Evolutionary conservation across 2,888 invertebrate genomes (phyloP).

Genomic region (Chrysolina oricalcia): DNA sequence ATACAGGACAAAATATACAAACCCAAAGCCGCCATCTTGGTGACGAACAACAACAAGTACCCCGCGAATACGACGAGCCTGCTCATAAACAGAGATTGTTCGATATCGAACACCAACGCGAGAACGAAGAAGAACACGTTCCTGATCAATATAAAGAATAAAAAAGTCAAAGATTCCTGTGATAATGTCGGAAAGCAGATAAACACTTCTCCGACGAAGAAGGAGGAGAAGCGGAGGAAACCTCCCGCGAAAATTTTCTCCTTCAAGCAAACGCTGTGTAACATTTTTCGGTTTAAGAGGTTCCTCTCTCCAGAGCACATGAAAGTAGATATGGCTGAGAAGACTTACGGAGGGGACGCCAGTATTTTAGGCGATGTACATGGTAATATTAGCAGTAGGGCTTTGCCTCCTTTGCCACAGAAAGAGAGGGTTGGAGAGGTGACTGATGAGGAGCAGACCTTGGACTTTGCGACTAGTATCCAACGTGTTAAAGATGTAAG

Average conservation of each 20-base stretch:
- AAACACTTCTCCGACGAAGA: constrained; percentile 61
- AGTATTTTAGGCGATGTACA: constrained; percentile 67
- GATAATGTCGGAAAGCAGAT: constrained; percentile 72
- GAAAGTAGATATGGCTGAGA: constrained; percentile 38
- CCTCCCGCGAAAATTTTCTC: constrained; percentile 80
- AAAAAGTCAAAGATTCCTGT: constrained; percentile 73
- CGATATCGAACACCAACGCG: constrained; percentile 59
- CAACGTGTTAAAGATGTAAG: constrained; percentile 95
- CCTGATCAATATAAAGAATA: constrained; percentile 77
- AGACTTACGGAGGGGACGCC: constrained; percentile 54
- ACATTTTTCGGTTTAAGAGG: constrained; percentile 83
- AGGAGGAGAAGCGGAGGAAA: constrained; percentile 76
- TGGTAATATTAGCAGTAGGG: constrained; percentile 77
- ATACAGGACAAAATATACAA: constrained; percentile 70
- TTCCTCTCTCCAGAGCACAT: constrained; percentile 72
- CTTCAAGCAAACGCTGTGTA: constrained; percentile 89
- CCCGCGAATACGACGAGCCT: constrained; percentile 54
- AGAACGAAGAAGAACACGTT: constrained; percentile 74
- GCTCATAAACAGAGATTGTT: constrained; percentile 45
- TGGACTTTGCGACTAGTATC: constrained; percentile 93
- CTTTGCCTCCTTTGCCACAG: constrained; percentile 79
- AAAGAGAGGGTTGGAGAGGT: constrained; percentile 56
- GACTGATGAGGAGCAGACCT: constrained; percentile 69
- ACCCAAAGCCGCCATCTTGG: constrained; percentile 60
- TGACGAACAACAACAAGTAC: constrained; percentile 63